Evolutionary conservation across 1,140 invertebrate species (phyloP), one percentile per base, ranked within the genome.

Genomic region (Drosophila takahashii): DNA sequence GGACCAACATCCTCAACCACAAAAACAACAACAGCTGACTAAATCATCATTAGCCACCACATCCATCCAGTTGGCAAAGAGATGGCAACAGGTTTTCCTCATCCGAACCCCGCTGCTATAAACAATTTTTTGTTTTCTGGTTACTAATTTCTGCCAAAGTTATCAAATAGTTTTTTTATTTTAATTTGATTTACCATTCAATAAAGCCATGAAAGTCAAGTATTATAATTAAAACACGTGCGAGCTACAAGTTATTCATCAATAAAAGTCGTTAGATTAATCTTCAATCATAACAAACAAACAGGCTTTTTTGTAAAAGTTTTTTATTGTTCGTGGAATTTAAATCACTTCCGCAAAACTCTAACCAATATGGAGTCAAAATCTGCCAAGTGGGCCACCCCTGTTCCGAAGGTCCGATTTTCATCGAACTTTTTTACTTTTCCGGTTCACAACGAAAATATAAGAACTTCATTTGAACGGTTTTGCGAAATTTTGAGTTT

Each of bases 1-100:
- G 56, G 45, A 54, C 48, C 70, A 69, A 74, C 62, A 52, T 75
- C 58, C 65, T 77, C 76, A 79, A 56, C 37, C 73, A 34, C 37
- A 71, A 27, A 36, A 60, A 27, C 41, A 80, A 44, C 72, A 53
- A 44, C 75, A 51, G 34, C 65, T 50, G 74, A 51, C 74, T 77
- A 60, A 75, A 79, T 79, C 61, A 79, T 79, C 60, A 72, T 70
- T 70, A 70, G 67, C 64, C 67, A 66, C 44, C 62, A 70, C 67
- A 70, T 70, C 67, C 50, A 69, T 57, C 64, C 67, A 69, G 22
- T 59, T 59, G 32, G 57, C 18, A 22, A 13, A 26, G 13, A 59
- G 41, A 26, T 69, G 61, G 64, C 66, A 77, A 77, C 73, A 72
- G 70, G 79, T 66, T 81, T 81, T 73, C 77, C 10, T 34, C 18